phyloP scores from a whole-genome alignment of 2,113 vertebrate genomes.

The Accipiter cooperii region DNA sequence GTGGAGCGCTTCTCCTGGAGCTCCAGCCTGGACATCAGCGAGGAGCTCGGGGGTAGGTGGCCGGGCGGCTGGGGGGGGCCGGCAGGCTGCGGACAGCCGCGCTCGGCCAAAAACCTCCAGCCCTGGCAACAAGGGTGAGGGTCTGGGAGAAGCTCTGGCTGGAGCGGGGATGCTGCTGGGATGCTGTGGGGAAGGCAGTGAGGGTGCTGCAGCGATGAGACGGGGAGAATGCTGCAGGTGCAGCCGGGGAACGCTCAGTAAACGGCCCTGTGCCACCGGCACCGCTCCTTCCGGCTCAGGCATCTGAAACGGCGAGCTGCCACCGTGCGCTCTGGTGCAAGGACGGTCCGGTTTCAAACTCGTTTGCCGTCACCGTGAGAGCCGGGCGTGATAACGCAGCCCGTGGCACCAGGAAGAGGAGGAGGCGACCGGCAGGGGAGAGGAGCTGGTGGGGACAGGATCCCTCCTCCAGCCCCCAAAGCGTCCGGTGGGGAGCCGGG shows the following conservation, averaged over 20 bases:
- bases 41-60: slow-evolving; percentile 84
- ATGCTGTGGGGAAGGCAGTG: too few species aligned
- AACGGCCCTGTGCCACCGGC: fast-evolving
- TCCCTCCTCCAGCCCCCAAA: background rate
- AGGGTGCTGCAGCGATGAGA: background rate
- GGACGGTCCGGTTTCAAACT: background rate
- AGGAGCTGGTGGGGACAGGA: background rate
- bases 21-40: slow-evolving; percentile 80
- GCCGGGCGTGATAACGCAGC: background rate
- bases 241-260: background rate
- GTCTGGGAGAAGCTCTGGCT: background rate
- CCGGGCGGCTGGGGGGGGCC: background rate
- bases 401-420: background rate
- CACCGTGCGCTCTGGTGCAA: background rate
- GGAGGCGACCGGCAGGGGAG: background rate
- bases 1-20: slow-evolving; percentile 88
- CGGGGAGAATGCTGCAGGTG: background rate
- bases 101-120: background rate
- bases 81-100: fast-evolving
- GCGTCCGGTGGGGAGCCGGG: background rate
- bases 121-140: background rate
- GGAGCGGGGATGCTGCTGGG: background rate
- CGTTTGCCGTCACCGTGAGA: background rate
- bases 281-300: background rate
- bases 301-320: background rate